These are phyloP conservation scores for Sericinus montela DNA, from an alignment of 2,888 invertebrate genomes.

Conservation along the genomic window DNA sequence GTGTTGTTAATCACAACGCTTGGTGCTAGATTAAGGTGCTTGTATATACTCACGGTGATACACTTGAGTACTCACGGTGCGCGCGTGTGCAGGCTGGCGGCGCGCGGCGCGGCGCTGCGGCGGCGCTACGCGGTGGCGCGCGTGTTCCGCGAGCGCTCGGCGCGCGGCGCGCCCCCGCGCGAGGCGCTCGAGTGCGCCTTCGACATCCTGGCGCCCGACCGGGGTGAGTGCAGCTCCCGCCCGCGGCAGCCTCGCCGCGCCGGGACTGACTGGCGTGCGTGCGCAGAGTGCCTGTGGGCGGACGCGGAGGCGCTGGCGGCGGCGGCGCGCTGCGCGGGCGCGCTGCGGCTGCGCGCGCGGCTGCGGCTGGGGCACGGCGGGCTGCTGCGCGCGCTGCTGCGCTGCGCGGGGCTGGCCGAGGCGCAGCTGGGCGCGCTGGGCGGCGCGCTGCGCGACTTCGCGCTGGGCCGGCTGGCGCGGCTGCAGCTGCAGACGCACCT, in stretches of 20 bases:
- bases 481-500: conserved; percentile 85
- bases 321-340: conserved; percentile 62
- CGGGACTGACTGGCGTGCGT: too few species aligned
- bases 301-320: conserved; percentile 93
- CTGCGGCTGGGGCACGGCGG: conserved; percentile 90
- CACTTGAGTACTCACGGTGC: too few species aligned
- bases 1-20: too few species aligned
- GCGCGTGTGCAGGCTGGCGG: conserved; percentile 6
- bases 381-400: conserved; percentile 85
- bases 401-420: conserved; percentile 87
- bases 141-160: conserved; percentile 89
- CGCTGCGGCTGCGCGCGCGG: conserved; percentile 54
- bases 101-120: conserved; percentile 7
- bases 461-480: conserved; percentile 74
- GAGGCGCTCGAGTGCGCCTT: conserved; percentile 95
- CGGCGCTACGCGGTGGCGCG: conserved; percentile 89
- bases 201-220: conserved; percentile 91
- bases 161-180: conserved; percentile 90
- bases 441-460: conserved; percentile 36
- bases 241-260: conserved; percentile 89
- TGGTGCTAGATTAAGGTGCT: too few species aligned
- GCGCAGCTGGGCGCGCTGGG: conserved; percentile 78
- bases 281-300: conserved; percentile 83
- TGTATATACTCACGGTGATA: too few species aligned
- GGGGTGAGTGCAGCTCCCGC: conserved; percentile 82